Evolutionary conservation across 2,797 vertebrate genomes (phyloP).

Genomic region (Clamator glandarius): DNA sequence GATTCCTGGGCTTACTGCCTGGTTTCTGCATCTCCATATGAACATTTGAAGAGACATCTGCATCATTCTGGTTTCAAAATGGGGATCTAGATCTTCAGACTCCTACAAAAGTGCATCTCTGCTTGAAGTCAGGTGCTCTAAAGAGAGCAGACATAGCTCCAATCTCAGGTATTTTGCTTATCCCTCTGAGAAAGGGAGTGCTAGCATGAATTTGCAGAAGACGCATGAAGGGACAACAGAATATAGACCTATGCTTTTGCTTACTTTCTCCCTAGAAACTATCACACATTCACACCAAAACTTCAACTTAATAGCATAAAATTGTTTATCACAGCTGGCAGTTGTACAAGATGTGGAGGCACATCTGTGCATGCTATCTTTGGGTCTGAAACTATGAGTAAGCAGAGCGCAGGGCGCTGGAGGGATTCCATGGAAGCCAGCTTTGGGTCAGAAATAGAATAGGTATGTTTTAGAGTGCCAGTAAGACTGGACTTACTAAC

Average conservation of each 20-base stretch:
- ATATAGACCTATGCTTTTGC: neutral
- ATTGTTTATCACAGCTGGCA: neutral
- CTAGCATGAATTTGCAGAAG: neutral
- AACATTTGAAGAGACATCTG: neutral
- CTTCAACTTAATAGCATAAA: neutral
- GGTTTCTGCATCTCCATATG: neutral
- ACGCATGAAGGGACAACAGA: rapidly evolving
- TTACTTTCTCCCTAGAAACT: neutral
- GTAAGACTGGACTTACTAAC: neutral
- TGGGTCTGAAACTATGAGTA: rapidly evolving
- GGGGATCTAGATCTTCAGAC: neutral
- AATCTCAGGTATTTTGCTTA: neutral
- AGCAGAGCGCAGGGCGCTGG: rapidly evolving
- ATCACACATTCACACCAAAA: neutral
- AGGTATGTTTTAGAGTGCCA: neutral
- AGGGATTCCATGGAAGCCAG: rapidly evolving
- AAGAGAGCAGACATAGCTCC: neutral
- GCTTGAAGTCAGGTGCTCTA: neutral
- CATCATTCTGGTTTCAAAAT: neutral
- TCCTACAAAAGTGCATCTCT: neutral
- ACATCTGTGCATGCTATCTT: neutral
- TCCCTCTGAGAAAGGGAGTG: neutral
- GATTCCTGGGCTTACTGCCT: constrained; percentile 37
- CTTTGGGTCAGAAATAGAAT: neutral
- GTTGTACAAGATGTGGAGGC: rapidly evolving